Evolutionary conservation across 2,888 invertebrate species (phyloP).

Genomic region (Phyllotreta striolata): DNA sequence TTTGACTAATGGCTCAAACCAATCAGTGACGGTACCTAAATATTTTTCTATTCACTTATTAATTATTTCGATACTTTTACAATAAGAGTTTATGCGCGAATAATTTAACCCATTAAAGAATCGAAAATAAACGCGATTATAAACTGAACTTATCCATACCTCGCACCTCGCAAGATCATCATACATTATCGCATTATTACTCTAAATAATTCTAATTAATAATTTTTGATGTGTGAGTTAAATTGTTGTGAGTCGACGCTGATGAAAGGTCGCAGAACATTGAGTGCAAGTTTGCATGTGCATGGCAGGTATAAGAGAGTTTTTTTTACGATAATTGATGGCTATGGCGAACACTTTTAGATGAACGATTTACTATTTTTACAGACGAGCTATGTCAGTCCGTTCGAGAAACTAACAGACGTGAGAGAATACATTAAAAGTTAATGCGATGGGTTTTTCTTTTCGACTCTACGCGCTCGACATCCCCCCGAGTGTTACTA

Average conservation of each 20-base stretch:
- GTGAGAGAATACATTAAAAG: slow-evolving; percentile 27
- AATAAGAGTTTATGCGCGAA: no score
- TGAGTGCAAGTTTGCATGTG: slow-evolving; percentile 33
- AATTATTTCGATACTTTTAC: slow-evolving; percentile 1
- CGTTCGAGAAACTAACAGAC: slow-evolving; percentile 26
- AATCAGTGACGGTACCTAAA: slow-evolving; percentile 7
- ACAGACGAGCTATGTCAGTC: slow-evolving; percentile 26
- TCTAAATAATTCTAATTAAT: no score
- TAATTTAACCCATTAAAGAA: no score
- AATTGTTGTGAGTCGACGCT: slow-evolving; percentile 12
- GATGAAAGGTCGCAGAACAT: slow-evolving; percentile 26
- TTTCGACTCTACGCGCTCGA: not conserved
- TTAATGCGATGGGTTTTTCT: slow-evolving; percentile 20
- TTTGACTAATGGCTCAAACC: slow-evolving; percentile 26
- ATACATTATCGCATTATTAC: no score
- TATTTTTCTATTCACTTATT: not conserved
- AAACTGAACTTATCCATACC: no score
- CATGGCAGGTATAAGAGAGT: slow-evolving; percentile 30
- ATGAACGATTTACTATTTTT: slow-evolving; percentile 33
- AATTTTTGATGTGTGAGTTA: not conserved
- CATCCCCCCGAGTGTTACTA: not conserved
- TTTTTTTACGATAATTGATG: slow-evolving; percentile 32
- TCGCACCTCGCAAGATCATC: no score
- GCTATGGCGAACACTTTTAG: slow-evolving; percentile 32
- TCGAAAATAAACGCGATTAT: no score